phyloP scores from a whole-genome alignment of 2,113 vertebrate species.

The Acrocephalus kingi region DNA sequence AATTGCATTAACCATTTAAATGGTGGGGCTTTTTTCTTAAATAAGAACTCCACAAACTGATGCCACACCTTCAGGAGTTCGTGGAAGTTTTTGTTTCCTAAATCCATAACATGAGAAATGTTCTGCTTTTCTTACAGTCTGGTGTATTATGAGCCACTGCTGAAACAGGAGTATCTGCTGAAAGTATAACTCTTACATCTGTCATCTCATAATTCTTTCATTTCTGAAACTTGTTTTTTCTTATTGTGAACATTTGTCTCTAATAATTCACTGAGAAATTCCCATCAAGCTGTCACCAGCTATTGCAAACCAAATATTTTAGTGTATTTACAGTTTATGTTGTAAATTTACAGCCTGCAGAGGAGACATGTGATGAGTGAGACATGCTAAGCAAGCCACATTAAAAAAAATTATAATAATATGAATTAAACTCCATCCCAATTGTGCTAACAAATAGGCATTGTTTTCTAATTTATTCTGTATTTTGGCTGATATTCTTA shows the following conservation, averaged over 20 bases:
- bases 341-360: constrained; percentile 7
- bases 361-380: constrained; percentile 9
- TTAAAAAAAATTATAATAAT: not conserved
- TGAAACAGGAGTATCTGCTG: not conserved
- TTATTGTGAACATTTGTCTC: constrained; percentile 30
- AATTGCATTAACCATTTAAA: not conserved
- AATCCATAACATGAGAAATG: not conserved
- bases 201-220: not conserved
- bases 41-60: not conserved
- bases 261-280: constrained; percentile 12
- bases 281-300: constrained; percentile 46
- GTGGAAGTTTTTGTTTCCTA: not conserved
- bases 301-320: constrained; percentile 44
- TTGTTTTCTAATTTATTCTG: constrained; percentile 2
- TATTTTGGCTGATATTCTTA: not conserved
- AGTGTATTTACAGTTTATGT: constrained; percentile 41
- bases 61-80: not conserved
- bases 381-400: not conserved
- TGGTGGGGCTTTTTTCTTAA: not conserved
- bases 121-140: not conserved
- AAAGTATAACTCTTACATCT: not conserved
- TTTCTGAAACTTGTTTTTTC: constrained; percentile 18
- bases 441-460: not conserved
- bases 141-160: not conserved
- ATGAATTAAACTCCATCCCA: constrained; percentile 14